phyloP scores from a whole-genome alignment of 1,140 invertebrate species.

The Neuroterus valhalla region DNA sequence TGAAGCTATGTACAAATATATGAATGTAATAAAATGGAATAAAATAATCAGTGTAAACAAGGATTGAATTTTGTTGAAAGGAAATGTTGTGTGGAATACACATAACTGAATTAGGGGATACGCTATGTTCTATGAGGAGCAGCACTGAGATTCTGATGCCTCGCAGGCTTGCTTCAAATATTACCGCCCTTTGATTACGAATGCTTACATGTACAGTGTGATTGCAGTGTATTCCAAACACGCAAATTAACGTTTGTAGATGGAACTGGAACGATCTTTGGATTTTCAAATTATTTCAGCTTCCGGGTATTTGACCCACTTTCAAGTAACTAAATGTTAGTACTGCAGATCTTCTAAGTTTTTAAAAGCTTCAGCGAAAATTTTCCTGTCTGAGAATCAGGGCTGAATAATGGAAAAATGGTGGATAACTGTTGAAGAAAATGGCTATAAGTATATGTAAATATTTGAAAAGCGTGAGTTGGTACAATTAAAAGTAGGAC shows the following conservation, averaged over 20 bases:
- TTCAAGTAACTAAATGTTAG: not conserved
- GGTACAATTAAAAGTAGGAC: too few relatives aligned
- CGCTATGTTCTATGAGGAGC: conserved; percentile 18
- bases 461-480: too few relatives aligned
- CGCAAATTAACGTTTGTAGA: not conserved
- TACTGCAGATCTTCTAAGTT: not conserved
- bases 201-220: conserved; percentile 8
- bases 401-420: too few relatives aligned
- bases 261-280: not conserved
- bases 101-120: conserved; percentile 17
- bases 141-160: conserved; percentile 24
- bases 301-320: not conserved
- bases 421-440: too few relatives aligned
- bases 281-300: conserved; percentile 7
- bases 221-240: conserved; percentile 11
- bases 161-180: conserved; percentile 19
- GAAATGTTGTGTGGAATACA: conserved; percentile 7
- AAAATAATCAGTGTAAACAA: too few relatives aligned
- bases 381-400: too few relatives aligned
- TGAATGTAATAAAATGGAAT: too few relatives aligned
- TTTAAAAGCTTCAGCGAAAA: not conserved
- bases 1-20: too few relatives aligned
- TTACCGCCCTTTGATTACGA: conserved; percentile 18
- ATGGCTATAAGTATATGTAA: too few relatives aligned
- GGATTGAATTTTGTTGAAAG: too few relatives aligned